Conservation (phyloP, 2,888 invertebrate genomes). For the Xestia c-nigrum region DNA sequence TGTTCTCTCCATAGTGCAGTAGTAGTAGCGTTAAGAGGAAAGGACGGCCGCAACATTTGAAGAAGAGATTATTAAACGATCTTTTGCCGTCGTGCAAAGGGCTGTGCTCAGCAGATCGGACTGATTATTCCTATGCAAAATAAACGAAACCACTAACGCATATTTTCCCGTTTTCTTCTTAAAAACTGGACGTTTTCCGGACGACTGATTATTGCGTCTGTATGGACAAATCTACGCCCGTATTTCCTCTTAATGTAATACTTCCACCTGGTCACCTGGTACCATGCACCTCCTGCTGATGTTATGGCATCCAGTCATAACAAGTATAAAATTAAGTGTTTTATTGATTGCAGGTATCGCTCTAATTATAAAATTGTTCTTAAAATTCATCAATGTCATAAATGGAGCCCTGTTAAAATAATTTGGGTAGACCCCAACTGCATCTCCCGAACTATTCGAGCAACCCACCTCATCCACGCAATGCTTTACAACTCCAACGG, state of each 20-base stretch:
- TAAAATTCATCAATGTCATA: neutral
- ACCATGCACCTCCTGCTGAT: neutral
- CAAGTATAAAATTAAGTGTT: neutral
- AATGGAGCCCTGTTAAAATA: neutral
- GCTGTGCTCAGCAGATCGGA: neutral
- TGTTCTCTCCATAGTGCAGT: neutral
- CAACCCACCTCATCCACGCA: conserved; percentile 37
- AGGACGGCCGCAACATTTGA: neutral
- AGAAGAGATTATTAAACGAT: neutral
- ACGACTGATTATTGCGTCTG: neutral
- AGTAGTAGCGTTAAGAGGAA: neutral
- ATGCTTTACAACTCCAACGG: conserved; percentile 28
- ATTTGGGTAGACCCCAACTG: neutral
- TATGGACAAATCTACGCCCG: neutral
- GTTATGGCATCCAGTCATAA: neutral
- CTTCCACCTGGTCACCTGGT: neutral
- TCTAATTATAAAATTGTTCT: neutral
- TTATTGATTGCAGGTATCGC: neutral
- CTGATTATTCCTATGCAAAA: neutral
- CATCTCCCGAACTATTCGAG: neutral
- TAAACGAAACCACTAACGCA: neutral
- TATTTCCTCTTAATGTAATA: neutral
- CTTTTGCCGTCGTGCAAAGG: neutral
- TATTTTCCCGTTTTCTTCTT: no score
- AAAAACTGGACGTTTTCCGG: neutral